Evolutionary conservation across 2,797 vertebrate species (phyloP), one percentile per base, ranked within the genome.

Genomic region (Spheniscus humboldti): DNA sequence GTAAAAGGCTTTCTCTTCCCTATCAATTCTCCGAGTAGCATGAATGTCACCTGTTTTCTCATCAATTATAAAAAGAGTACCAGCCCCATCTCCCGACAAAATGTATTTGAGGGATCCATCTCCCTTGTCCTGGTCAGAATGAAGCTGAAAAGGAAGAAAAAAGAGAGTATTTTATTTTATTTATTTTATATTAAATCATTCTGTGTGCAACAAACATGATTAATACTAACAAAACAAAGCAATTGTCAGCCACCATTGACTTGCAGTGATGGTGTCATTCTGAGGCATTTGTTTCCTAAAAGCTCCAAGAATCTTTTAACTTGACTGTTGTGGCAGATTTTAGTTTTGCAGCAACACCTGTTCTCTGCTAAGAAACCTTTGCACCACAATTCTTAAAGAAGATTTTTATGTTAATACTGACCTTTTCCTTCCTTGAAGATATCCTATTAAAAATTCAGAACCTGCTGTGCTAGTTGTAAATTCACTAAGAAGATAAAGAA

Each of bases 41-140:
- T 99, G 99, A 97, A 99, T 99, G 97, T 99, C 99, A 68, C 99
- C 99, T 23, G 99, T 99, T 90, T 98, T 99, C 97, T 99, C 99
- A 93, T 99, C 99, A 94, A 99, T 99, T 97, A 98, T 98, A 96
- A 99, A 99, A 92, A 99, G 98, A 79, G 98, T 98, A 52, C 99
- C 99, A 25, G 99, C 99, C 52, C 99, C 99, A 55, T 99, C 99
- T 86, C 99, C 99, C 11, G 98, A 99, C 77, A 99, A 98, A 88
- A 99, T 99, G 95, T 99, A 99, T 92, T 98, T 98, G 94, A 99
- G 98, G n/a, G 98, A 99, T 45, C 99, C 99, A 50, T 99, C 99
- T 81, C 99, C 99, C 74, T 98, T 98, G 97, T 99, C 99, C 31
- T 98, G 98, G 90, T 99, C 99, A 31, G 99, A 99, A 96, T 99